Base-by-base conservation (phyloP, 2,797 vertebrate species). In the Amblyraja radiata region DNA sequence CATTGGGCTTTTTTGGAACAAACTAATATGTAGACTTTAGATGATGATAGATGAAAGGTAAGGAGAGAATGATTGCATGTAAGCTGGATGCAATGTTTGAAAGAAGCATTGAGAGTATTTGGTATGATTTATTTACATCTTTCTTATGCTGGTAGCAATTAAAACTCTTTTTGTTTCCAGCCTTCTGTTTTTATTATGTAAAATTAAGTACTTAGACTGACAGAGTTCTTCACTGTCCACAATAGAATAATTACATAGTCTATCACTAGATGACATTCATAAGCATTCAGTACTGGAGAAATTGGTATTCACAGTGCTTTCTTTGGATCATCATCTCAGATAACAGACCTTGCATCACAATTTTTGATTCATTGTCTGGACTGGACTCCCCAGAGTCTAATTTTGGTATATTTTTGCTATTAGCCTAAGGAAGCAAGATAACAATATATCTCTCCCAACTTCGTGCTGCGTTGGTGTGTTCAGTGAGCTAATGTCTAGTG, bases 401-500 rank as follows among this genome's bases (percentile, higher is more conserved):
- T 92, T 74, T 92, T n/a, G 23, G 28, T 92, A 11, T 76, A 9
- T 71, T 74, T 76, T 92, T 92, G 23, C 68, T 16, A 46, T 92
- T 92, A 92, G 71, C 39, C 68, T 74, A 46, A 74, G 88, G 88
- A 91, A 91, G 39, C 32, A 91, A 91, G 88, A 39, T 39, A 46
- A 68, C 36, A 54, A 74, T 54, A 92, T n/a, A 73, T 76, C 3
- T 54, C 73, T 54, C 71, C 46, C 36, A 92, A 54, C 90, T 92
- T 92, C 71, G 14, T 1, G 8, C 68, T 76, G 39, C n/a, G 71
- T 73, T 13, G 5, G 54, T 58, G 36, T 92, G 36, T 23, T 76
- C 71, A 58, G 90, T 58, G 90, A 92, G 11, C 39, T 54, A 92
- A 92, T 92, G 90, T 58, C 71, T 76, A 28, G 46, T 25, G 0